Conservation (phyloP, 2,888 invertebrate species). For the Hydroisotoma schaefferi region DNA sequence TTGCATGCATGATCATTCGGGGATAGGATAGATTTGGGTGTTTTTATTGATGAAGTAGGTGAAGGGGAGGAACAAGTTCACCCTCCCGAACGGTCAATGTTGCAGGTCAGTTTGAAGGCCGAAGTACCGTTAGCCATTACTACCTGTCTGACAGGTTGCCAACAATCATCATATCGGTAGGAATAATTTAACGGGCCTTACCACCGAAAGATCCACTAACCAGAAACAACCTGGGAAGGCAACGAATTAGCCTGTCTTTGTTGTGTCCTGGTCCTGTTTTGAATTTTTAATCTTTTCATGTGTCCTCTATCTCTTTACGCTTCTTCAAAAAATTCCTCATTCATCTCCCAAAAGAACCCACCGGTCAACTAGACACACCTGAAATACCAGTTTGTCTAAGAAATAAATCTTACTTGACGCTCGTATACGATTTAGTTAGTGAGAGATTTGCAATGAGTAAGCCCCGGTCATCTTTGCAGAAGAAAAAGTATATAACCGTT, state of each 20-base stretch:
- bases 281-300: not conserved
- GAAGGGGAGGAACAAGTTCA: constrained; percentile 43
- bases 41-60: constrained; percentile 21
- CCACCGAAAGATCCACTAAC: constrained; percentile 12
- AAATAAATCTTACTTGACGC: not conserved
- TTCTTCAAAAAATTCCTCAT: constrained; percentile 15
- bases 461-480: too few species aligned
- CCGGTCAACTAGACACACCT: constrained; percentile 38
- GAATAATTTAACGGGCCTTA: constrained; percentile 34
- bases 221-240: constrained; percentile 12
- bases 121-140: constrained; percentile 47
- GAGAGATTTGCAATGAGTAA: too few species aligned
- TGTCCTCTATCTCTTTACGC: constrained; percentile 14
- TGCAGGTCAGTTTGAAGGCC: constrained; percentile 50
- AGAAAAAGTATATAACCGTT: too few species aligned
- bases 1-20: too few species aligned
- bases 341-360: constrained; percentile 17
- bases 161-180: constrained; percentile 25
- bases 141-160: constrained; percentile 47
- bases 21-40: too few species aligned
- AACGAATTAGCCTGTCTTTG: constrained; percentile 6
- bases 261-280: not conserved
- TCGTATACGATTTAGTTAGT: too few species aligned
- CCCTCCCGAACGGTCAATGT: constrained; percentile 49
- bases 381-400: constrained; percentile 37